phyloP scores from a whole-genome alignment of 2,888 invertebrate genomes.

The Cremastinae sp. region DNA sequence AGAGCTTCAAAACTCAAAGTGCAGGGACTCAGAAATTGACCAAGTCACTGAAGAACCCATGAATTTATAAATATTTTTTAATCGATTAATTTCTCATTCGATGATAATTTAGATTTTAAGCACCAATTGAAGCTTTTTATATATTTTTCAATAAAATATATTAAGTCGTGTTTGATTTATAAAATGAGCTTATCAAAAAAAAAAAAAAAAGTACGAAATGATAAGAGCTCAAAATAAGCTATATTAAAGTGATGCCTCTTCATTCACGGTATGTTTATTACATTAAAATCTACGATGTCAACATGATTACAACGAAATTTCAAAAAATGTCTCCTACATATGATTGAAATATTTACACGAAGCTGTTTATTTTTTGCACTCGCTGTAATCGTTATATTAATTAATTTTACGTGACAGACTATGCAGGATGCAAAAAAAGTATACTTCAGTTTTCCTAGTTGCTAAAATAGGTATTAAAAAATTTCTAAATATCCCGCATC shows the following conservation, averaged over 20 bases:
- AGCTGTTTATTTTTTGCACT: slow-evolving; percentile 44
- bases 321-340: slow-evolving; percentile 33
- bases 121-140: slow-evolving; percentile 35
- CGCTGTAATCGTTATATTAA: neutral
- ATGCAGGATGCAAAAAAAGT: slow-evolving; percentile 26
- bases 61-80: slow-evolving; percentile 57
- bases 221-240: slow-evolving; percentile 7
- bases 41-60: slow-evolving; percentile 73
- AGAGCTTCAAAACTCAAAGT: slow-evolving; percentile 91
- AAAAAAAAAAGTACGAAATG: no score
- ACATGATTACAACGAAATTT: slow-evolving; percentile 51
- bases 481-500: slow-evolving; percentile 51
- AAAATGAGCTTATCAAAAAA: no score
- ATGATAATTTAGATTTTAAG: slow-evolving; percentile 32
- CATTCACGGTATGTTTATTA: slow-evolving; percentile 62
- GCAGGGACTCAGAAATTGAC: slow-evolving; percentile 86
- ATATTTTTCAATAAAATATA: slow-evolving; percentile 17
- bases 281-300: slow-evolving; percentile 64
- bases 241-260: slow-evolving; percentile 11
- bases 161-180: neutral
- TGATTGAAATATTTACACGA: slow-evolving; percentile 59
- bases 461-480: slow-evolving; percentile 34
- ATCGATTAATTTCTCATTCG: slow-evolving; percentile 28
- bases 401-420: neutral
- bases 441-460: slow-evolving; percentile 42